A percentile compares a stretch with the other conserved stretches of the same genome.
Evolutionary conservation across 2,888 invertebrate genomes (phyloP).

Genomic region (Eucriotettix oculatus): DNA sequence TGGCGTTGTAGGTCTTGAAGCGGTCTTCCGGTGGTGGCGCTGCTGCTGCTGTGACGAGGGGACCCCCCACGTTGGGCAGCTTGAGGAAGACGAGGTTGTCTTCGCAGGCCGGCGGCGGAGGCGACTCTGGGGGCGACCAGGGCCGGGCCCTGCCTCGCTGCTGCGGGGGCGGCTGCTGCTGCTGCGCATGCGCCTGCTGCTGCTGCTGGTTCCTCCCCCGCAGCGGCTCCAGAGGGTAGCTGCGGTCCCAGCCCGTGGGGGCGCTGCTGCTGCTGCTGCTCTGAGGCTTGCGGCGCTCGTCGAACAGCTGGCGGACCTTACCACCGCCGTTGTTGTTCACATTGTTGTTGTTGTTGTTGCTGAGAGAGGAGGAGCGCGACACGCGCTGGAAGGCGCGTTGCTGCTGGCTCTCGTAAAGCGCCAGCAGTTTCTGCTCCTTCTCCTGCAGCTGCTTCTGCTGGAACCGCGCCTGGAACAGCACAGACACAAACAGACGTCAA

Average conservation of each 20-base stretch:
- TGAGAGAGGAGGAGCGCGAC: constrained; percentile 29
- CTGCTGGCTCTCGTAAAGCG: constrained; percentile 50
- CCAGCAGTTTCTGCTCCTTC: constrained; percentile 58
- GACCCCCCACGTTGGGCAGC: not conserved
- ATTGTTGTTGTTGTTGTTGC: constrained; percentile 24
- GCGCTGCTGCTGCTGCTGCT: constrained; percentile 4
- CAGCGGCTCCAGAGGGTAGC: constrained; percentile 65
- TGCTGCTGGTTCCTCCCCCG: constrained; percentile 25
- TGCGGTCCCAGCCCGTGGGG: constrained; percentile 38
- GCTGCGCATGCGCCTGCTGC: not conserved
- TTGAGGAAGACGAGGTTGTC: not conserved
- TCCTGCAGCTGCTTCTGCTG: constrained; percentile 70
- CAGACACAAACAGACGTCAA: constrained; percentile 2
- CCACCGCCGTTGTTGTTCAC: constrained; percentile 5
- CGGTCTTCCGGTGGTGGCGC: not conserved
- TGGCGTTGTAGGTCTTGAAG: not conserved
- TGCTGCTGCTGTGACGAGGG: not conserved
- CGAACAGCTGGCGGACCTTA: constrained; percentile 72
- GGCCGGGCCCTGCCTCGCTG: not conserved
- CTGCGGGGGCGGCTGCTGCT: not conserved
- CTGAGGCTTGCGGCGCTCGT: constrained; percentile 46
- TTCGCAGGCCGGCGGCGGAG: not conserved
- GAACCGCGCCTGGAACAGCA: constrained; percentile 50
- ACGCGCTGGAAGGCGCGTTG: constrained; percentile 44
- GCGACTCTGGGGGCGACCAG: not conserved